phyloP scores from a whole-genome alignment of 2,797 vertebrate species.

The Balearica regulorum region DNA sequence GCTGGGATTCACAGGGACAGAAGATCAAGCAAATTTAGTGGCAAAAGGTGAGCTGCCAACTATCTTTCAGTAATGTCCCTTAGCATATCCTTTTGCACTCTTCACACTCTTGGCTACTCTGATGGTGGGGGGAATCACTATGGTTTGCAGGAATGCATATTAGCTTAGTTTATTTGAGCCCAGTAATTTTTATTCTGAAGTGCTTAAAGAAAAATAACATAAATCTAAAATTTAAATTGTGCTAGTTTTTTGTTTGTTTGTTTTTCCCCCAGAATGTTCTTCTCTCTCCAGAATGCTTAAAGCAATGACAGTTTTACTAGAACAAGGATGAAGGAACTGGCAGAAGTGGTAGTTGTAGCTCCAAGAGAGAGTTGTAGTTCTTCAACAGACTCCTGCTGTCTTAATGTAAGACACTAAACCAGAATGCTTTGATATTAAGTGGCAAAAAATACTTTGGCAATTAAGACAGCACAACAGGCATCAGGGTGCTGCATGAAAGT shows the following conservation, averaged over 20 bases:
- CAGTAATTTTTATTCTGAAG: background rate
- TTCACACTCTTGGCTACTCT: background rate
- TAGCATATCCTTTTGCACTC: background rate
- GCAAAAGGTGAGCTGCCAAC: background rate
- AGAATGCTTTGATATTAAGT: background rate
- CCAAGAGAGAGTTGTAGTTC: background rate
- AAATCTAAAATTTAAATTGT: background rate
- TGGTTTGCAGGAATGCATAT: background rate
- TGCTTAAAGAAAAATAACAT: background rate
- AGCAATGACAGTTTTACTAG: background rate
- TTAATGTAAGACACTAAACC: background rate
- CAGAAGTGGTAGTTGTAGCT: background rate
- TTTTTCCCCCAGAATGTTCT: background rate
- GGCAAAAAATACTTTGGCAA: background rate
- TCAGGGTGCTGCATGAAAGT: background rate
- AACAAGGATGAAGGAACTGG: background rate
- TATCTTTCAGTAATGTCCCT: background rate
- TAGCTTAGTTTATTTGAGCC: background rate
- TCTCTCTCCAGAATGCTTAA: background rate
- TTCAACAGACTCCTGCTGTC: background rate
- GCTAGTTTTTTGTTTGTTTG: background rate
- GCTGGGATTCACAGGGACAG: background rate
- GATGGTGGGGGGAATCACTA: background rate
- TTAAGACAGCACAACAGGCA: background rate
- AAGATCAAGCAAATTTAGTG: background rate